Evolutionary conservation across 2,888 invertebrate species (phyloP).

Genomic region (Protophormia terraenovae): DNA sequence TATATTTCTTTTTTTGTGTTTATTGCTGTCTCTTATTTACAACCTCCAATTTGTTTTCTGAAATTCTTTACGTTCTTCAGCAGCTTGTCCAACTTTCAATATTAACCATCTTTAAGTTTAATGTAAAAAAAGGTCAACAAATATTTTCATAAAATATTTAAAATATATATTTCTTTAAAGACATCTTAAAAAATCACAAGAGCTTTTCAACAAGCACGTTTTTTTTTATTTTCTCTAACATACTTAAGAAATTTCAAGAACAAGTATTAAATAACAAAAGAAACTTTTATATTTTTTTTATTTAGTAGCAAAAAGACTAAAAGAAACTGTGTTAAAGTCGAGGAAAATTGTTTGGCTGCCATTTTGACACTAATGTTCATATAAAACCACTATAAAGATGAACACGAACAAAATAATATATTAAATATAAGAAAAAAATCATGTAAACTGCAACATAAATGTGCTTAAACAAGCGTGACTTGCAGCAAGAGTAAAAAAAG

Average conservation of each 20-base stretch:
- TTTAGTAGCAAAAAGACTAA: neutral
- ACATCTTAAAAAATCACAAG: neutral
- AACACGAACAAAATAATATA: neutral
- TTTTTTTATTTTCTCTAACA: neutral
- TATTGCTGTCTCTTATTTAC: too few species aligned
- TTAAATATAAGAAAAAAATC: neutral
- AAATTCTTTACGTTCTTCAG: too few species aligned
- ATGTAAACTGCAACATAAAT: slow-evolving; percentile 22
- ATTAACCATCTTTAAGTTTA: too few species aligned
- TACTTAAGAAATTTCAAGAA: neutral
- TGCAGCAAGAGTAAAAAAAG: neutral
- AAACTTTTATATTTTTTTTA: too few species aligned
- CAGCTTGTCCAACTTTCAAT: too few species aligned
- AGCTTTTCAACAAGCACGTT: neutral
- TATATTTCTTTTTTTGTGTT: too few species aligned
- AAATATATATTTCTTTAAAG: neutral
- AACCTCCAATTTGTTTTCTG: too few species aligned
- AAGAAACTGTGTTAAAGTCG: neutral
- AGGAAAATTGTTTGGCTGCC: neutral
- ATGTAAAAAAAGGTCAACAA: too few species aligned
- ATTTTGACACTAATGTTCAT: neutral
- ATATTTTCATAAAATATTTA: too few species aligned
- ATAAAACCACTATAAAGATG: neutral
- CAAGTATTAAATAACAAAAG: slow-evolving; percentile 6
- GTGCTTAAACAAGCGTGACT: slow-evolving; percentile 20